These are phyloP conservation scores for Pogonomyrmex californicus DNA, from an alignment of 1,140 invertebrate genomes.

Conservation along the genomic window DNA sequence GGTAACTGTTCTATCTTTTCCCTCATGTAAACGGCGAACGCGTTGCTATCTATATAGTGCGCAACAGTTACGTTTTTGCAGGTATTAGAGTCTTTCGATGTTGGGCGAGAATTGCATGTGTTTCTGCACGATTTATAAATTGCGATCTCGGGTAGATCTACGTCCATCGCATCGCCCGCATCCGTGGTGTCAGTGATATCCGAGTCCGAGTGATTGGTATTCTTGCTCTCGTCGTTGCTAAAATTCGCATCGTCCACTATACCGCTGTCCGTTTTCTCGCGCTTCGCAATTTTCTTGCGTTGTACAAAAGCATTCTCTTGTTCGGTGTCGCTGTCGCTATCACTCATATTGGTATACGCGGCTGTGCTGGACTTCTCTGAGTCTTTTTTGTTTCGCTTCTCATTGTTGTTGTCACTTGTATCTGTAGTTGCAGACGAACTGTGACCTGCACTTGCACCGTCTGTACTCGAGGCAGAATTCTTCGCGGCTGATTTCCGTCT, in stretches of 20 bases:
- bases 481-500: constrained; percentile 8
- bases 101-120: not conserved
- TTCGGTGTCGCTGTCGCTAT: constrained; percentile 72
- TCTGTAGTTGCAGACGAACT: constrained; percentile 30
- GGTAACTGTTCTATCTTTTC: constrained; percentile 87
- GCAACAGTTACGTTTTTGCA: constrained; percentile 33
- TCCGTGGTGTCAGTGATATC: constrained; percentile 49
- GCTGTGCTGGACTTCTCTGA: not conserved
- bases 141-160: constrained; percentile 10
- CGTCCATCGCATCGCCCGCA: constrained; percentile 63
- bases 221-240: constrained; percentile 69
- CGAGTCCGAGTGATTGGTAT: constrained; percentile 54
- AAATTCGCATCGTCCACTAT: constrained; percentile 70
- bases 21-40: constrained; percentile 84
- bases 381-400: constrained; percentile 5
- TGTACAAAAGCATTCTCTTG: constrained; percentile 62
- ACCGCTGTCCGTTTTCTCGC: constrained; percentile 86
- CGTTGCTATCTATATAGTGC: constrained; percentile 72
- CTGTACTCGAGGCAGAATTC: not conserved
- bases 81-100: constrained; percentile 20
- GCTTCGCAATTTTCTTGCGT: constrained; percentile 81
- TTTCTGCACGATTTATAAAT: not conserved
- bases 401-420: constrained; percentile 28
- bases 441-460: not conserved
- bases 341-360: constrained; percentile 68